Base-by-base conservation (phyloP, 2,888 invertebrate genomes). In the Automeris io region DNA sequence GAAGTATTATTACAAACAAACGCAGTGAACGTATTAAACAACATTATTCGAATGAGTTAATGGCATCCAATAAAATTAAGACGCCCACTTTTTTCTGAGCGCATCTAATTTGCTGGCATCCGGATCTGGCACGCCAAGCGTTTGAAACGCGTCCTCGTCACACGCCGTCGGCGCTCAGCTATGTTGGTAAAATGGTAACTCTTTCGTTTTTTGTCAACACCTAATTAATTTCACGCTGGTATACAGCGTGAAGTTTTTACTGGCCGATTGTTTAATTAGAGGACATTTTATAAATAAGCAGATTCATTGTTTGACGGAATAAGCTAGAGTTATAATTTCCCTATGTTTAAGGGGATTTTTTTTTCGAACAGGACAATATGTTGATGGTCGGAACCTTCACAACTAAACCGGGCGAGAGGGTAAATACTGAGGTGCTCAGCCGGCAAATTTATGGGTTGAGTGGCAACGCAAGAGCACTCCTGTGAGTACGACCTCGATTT, bases 221-320 rank as follows among this genome's bases (percentile, higher is more conserved):
- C 55, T 70, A 70, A 75, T 73, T 64, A 68, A 75, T 77, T 73
- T 70, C 64, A 74, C 63, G 70, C 48, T 42, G 37, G 40, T 43
- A 55, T 57, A 57, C 54, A 57, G 51, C 55, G 50, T 40, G 40
- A 45, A 43, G 52, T 59, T 59, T 62, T 65, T 61, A 48, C 38
- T 48, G 37, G 24, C 34, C 33, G 11, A 23, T 35, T 39, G 23
- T 42, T 49, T 65, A 64, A 61, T 65, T 61, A 53, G 53, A 57
- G 51, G 8, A 23, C 2, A 18, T 23, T 18, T 33, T 23, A 34
- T 12, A 7, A 4, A 34, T n/a, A n/a, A 34, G 16, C 16, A 23
- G 3, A 23, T 23, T 7, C 16, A 16, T 5, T 7, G 16, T 3
- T 4, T 29, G 13, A 16, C 9, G 16, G 16, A 1, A 29, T 16